Percentiles rank a stretch among this genome's conserved stretches.
Evolutionary conservation across 2,797 vertebrate genomes (phyloP).

Genomic region (Siniperca scherzeri): DNA sequence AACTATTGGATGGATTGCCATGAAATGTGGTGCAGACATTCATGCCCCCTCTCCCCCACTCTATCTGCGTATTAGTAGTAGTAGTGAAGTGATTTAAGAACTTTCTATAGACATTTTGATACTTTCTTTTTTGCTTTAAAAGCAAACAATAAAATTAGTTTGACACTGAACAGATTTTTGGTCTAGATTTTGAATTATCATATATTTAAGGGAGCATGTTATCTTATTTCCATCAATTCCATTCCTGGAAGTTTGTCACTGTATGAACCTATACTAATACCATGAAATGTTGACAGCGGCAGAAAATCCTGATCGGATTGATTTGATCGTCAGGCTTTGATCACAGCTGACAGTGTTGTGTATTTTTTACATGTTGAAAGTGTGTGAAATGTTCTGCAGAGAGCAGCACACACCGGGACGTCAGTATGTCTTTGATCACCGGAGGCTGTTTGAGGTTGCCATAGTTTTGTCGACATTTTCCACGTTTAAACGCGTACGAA

Average conservation of each 20-base stretch:
- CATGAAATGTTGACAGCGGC: conserved; percentile 3
- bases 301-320: not conserved
- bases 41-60: too few relatives aligned
- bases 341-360: conserved; percentile 2
- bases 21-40: not conserved
- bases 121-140: too few relatives aligned
- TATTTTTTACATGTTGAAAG: not conserved
- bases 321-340: conserved; percentile 13
- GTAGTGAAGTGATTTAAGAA: not conserved
- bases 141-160: not conserved
- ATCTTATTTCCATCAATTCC: not conserved
- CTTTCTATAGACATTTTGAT: not conserved
- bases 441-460: conserved; percentile 17
- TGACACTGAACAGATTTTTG: not conserved
- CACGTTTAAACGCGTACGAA: not conserved
- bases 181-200: not conserved
- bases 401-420: not conserved
- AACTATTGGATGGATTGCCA: not conserved
- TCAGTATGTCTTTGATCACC: conserved; percentile 24
- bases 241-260: not conserved
- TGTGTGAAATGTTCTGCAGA: not conserved
- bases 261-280: not conserved
- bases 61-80: not conserved
- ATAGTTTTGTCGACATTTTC: conserved; percentile 23
- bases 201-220: not conserved